Base-by-base conservation (phyloP, 2,888 invertebrate species). In the Maniola hyperantus region DNA sequence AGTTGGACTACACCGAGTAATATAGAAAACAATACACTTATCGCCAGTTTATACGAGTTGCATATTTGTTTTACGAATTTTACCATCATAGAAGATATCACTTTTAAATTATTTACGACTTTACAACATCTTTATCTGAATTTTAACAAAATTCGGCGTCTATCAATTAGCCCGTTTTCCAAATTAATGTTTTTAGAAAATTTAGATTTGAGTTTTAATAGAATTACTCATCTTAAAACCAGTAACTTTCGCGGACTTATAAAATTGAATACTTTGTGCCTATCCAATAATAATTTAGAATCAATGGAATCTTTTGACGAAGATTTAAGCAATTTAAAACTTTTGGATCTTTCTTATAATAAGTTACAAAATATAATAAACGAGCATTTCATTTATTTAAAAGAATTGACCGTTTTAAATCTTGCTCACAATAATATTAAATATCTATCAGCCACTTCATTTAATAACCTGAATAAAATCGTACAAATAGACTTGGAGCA, bases 91-190 rank as follows among this genome's bases (percentile, higher is more conserved):
- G 77, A 97, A 94, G 67, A 96, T 94, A 78, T 95, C 93, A 87
- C 96, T 95, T 87, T 97, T 95, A 85, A 96, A 95, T 79, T 94
- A 94, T 72, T 97, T 95, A 82, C 95, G 93, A 76, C 94, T 94
- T 88, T 97, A 69, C 94, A 96, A 80, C 96, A 97, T 80, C 93
- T 97, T 44, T 96, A 96, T 82, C 88, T 97, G 72, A 94, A 95
- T 66, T 94, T 93, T 75, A 97, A 97, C 84, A 93, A 95, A 79
- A 96, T 97, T 71, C 94, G 96, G 8, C 93, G 96, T 62, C 93
- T 98, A 51, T 96, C 97, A 0, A 96, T 97, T 0, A 96, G 97
- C 50, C 97, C 97, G 6, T 97, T 98, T 82, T 94, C 94, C 63
- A 95, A 94, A 73, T 92, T 97, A 60, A 93, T 94, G 15, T 94